Conservation (phyloP, 2,113 vertebrate species). For the Sminthopsis crassicaudata region DNA sequence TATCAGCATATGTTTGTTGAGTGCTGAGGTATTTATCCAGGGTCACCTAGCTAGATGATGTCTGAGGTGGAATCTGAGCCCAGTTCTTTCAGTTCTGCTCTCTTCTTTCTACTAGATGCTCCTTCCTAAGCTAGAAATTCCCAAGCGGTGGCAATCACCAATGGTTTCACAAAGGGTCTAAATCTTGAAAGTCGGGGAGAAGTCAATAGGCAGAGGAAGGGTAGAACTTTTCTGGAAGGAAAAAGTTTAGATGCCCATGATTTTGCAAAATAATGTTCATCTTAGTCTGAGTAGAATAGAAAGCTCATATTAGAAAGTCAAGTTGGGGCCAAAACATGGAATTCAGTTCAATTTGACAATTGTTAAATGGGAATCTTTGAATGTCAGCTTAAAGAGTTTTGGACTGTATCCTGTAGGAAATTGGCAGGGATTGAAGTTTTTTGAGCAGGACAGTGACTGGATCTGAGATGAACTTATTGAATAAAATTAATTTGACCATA, state of each 20-base stretch:
- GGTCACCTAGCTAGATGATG: too few relatives aligned
- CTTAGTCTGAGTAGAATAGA: not conserved
- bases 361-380: not conserved
- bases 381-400: not conserved
- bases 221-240: not conserved
- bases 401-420: not conserved
- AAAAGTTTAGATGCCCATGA: not conserved
- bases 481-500: not conserved
- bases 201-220: not conserved
- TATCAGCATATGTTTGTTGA: not conserved
- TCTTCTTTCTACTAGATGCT: not conserved
- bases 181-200: not conserved
- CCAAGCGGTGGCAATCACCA: not conserved
- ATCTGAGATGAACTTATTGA: not conserved
- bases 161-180: not conserved
- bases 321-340: not conserved
- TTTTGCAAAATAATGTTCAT: not conserved
- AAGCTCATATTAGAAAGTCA: not conserved
- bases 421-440: not conserved
- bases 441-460: not conserved
- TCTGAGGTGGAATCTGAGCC: not conserved
- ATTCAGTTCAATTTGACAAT: not conserved
- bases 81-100: not conserved
- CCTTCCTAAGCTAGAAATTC: not conserved
- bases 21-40: not conserved